Base-by-base conservation (phyloP, 2,888 invertebrate species). In the Glaucopsyche alexis region DNA sequence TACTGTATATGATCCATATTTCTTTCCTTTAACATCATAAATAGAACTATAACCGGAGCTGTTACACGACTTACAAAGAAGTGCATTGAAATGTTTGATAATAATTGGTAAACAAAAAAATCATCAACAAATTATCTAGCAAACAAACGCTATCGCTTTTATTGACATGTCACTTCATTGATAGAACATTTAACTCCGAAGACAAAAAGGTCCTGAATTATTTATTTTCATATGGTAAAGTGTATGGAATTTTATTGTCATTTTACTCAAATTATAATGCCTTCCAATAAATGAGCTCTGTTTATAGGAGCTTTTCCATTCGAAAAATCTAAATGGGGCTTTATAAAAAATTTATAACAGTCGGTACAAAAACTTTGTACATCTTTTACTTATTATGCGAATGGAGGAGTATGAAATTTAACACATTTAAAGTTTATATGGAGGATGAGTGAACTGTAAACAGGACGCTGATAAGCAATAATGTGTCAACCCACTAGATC, bases 171-270 rank as follows among this genome's bases (percentile, higher is more conserved):
- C 19, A 7, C 16, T 55, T 55, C 19, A 9, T 55, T 55, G 16
- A 55, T 55, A 2, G 50, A 50, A 2, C 9, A 52, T 9, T 50
- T 52, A 19, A 55, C 38, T 29, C 7, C 5, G 29, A 29, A 60
- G 29, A 38, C 60, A 38, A 13, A 60, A 29, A 1, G 29, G 60
- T 60, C 29, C 13, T 38, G 29, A 60, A 60, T 60, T 60, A 60
- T 29, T 60, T 29, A 60, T 60, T 60, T 60, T 60, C 13, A 60
- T 60, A 29, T 60, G 6, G 29, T 29, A 60, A 60, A 60, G 60
- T 60, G 60, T 13, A 29, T 13, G 60, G 7, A 47, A 13, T 47
- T 47, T 13, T 47, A 47, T 11, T 13, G 29, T 3, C 52, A 52
- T 52, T 50, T n/a, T 52, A 60, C 55, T 29, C 19, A 19, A 4